Conservation (phyloP, 2,797 vertebrate species). For the Acanthurus tractus region DNA sequence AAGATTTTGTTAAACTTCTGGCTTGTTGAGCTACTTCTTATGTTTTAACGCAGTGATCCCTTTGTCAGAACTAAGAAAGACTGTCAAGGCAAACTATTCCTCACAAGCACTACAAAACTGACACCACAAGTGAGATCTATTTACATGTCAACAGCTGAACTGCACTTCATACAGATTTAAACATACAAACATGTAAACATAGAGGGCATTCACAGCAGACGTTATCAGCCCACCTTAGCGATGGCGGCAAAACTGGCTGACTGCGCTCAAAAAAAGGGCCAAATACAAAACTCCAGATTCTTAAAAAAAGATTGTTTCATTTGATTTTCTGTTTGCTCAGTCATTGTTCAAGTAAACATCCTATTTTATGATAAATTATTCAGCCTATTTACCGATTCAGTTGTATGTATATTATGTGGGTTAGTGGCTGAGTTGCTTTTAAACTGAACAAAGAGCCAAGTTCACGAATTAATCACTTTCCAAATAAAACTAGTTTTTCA, state of each 20-base stretch:
- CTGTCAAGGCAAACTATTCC: not conserved
- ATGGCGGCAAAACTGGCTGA: not conserved
- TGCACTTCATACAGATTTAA: not conserved
- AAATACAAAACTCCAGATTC: not conserved
- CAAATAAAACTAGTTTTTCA: conserved; percentile 16
- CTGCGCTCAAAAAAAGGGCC: not conserved
- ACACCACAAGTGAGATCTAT: not conserved
- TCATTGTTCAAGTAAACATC: conserved; percentile 6
- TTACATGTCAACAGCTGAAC: not conserved
- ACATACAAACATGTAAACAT: not conserved
- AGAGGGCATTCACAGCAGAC: not conserved
- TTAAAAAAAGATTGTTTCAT: too few species aligned
- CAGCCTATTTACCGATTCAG: conserved; percentile 2
- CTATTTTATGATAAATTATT: conserved; percentile 10
- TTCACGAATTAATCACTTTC: conserved; percentile 6
- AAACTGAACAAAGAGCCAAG: conserved; percentile 12
- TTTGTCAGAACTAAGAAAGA: not conserved
- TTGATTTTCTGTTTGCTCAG: not conserved
- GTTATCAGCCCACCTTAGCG: not conserved
- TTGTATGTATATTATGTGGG: conserved; percentile 4
- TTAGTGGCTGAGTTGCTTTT: conserved; percentile 13
- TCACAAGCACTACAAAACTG: not conserved
- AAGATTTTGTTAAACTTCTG: not conserved
- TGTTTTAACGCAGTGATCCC: not conserved
- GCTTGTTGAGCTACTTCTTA: not conserved